Evolutionary conservation across 2,113 vertebrate species (phyloP).

Genomic region (Antennarius striatus): DNA sequence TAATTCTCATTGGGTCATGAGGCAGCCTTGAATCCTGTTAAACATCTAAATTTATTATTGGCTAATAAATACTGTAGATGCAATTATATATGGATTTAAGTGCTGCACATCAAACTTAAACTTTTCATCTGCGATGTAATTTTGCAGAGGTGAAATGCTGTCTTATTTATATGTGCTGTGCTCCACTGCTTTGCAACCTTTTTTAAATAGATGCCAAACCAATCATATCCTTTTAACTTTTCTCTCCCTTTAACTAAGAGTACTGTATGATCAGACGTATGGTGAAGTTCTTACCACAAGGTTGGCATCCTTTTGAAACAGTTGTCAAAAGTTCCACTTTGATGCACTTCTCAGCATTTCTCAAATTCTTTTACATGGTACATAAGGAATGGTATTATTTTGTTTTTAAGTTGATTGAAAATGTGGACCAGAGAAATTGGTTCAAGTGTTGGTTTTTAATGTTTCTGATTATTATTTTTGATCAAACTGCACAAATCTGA

Average conservation of each 20-base stretch:
- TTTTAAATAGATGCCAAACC: slow-evolving; percentile 64
- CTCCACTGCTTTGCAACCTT: slow-evolving; percentile 60
- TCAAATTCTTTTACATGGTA: slow-evolving; percentile 71
- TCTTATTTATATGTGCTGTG: slow-evolving; percentile 59
- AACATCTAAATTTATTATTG: slow-evolving; percentile 30
- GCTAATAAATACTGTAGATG: slow-evolving; percentile 39
- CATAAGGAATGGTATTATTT: slow-evolving; percentile 61
- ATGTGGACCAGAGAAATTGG: slow-evolving; percentile 58
- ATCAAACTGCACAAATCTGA: slow-evolving; percentile 81
- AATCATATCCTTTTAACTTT: slow-evolving; percentile 37
- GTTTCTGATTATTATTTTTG: slow-evolving; percentile 67
- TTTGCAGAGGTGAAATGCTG: slow-evolving; percentile 38
- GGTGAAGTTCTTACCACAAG: slow-evolving; percentile 22
- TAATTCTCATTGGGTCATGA: slow-evolving; percentile 43
- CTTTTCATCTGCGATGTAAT: slow-evolving; percentile 37
- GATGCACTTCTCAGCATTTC: slow-evolving; percentile 71
- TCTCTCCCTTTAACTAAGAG: slow-evolving; percentile 38
- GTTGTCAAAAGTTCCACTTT: slow-evolving; percentile 46
- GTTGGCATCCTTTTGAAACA: slow-evolving; percentile 43
- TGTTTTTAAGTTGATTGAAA: slow-evolving; percentile 65
- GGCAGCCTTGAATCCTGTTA: slow-evolving; percentile 50
- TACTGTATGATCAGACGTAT: slow-evolving; percentile 44
- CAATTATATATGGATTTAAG: slow-evolving; percentile 47
- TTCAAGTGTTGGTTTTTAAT: slow-evolving; percentile 69
- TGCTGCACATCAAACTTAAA: slow-evolving; percentile 48